These are phyloP conservation scores for Iselma pallidipennis DNA, from an alignment of 2,888 invertebrate genomes.

Conservation along the genomic window DNA sequence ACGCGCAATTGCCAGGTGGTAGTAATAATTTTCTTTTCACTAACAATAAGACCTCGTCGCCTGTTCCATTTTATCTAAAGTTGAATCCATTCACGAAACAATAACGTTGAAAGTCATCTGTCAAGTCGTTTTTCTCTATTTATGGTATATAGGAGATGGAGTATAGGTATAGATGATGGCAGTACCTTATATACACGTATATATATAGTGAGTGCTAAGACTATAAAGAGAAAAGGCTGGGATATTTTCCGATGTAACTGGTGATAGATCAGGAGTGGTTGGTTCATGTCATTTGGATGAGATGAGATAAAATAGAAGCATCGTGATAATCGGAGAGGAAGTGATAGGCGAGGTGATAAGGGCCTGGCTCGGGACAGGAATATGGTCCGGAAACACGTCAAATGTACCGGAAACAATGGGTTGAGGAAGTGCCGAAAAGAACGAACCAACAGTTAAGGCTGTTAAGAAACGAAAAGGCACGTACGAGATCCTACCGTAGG, in stretches of 20 bases:
- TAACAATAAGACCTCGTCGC: neutral
- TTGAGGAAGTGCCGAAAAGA: slow-evolving; percentile 50
- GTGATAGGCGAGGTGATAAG: slow-evolving; percentile 52
- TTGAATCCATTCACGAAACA: neutral
- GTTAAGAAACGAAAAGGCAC: slow-evolving; percentile 8
- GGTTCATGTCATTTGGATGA: slow-evolving; percentile 19
- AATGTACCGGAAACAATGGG: slow-evolving; percentile 56
- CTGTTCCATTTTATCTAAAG: neutral
- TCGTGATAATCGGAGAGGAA: slow-evolving; percentile 52
- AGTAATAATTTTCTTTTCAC: neutral
- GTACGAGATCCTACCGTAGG: neutral
- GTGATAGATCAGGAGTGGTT: slow-evolving; percentile 8
- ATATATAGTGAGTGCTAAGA: too few species aligned
- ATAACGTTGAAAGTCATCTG: slow-evolving; percentile 14
- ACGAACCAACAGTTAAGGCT: neutral
- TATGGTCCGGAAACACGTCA: slow-evolving; percentile 55
- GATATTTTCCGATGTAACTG: neutral
- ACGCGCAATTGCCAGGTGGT: neutral
- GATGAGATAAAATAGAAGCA: slow-evolving; percentile 40
- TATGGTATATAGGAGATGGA: neutral
- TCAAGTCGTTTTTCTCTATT: neutral
- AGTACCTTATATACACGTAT: too few species aligned
- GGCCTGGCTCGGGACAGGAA: slow-evolving; percentile 48
- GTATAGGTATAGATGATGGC: neutral
- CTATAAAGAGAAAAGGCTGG: too few species aligned